Conservation (phyloP, 2,113 vertebrate species). For the Platichthys flesus region DNA sequence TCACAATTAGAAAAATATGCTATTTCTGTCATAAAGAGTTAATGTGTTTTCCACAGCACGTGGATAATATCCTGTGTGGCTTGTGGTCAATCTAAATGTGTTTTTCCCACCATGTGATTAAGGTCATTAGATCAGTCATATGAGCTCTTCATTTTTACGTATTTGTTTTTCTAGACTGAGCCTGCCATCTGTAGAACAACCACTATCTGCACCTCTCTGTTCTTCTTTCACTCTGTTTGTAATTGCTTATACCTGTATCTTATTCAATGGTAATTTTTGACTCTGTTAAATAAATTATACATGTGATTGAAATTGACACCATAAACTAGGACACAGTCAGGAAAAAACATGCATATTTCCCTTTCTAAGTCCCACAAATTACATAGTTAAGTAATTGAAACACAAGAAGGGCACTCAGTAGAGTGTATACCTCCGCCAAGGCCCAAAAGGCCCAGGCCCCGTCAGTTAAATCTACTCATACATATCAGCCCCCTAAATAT, state of each 20-base stretch:
- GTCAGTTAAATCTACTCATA: too few species aligned
- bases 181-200: constrained; percentile 65
- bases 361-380: too few species aligned
- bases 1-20: neutral
- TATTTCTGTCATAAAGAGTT: constrained; percentile 29
- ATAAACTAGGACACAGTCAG: too few species aligned
- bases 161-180: constrained; percentile 80
- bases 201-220: constrained; percentile 49
- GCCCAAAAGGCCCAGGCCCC: too few species aligned
- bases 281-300: constrained; percentile 2
- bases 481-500: too few species aligned
- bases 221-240: constrained; percentile 16
- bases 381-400: too few species aligned
- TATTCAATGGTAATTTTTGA: constrained; percentile 8
- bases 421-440: too few species aligned
- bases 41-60: constrained; percentile 27
- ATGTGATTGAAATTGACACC: constrained; percentile 27
- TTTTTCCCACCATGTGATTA: constrained; percentile 54
- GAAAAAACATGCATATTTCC: too few species aligned
- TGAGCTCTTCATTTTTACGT: constrained; percentile 81
- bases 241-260: constrained; percentile 28
- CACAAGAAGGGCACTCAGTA: too few species aligned
- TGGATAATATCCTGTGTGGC: constrained; percentile 59
- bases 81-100: constrained; percentile 62
- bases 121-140: constrained; percentile 75